These are phyloP conservation scores for Mythimna pallens DNA, from an alignment of 2,888 invertebrate genomes.

Conservation along the genomic window DNA sequence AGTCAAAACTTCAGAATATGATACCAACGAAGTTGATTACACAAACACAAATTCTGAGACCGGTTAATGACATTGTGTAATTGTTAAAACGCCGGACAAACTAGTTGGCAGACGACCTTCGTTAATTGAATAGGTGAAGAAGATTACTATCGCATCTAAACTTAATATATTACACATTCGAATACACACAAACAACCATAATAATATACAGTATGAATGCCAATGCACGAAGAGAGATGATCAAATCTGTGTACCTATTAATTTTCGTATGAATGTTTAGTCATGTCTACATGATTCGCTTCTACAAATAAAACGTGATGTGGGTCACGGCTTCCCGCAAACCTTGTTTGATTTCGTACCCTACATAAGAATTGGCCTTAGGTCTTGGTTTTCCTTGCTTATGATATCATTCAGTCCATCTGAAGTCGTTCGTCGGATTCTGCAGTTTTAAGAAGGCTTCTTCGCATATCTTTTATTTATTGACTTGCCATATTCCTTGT, in stretches of 20 bases:
- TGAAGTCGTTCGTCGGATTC: neutral
- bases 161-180: conserved; percentile 14
- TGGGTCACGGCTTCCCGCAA: conserved; percentile 85
- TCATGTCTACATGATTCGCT: conserved; percentile 72
- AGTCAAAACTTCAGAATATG: conserved; percentile 2
- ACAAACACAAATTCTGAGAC: conserved; percentile 33
- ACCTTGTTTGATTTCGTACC: conserved; percentile 75
- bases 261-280: conserved; percentile 57
- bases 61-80: conserved; percentile 41
- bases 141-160: conserved; percentile 34
- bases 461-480: conserved; percentile 2
- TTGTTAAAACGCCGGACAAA: conserved; percentile 29
- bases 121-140: conserved; percentile 45
- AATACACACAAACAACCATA: conserved; percentile 1
- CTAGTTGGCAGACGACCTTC: conserved; percentile 41
- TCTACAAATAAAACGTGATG: conserved; percentile 83
- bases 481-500: conserved; percentile 2
- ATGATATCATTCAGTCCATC: conserved; percentile 41
- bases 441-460: neutral
- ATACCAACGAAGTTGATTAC: conserved; percentile 29
- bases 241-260: conserved; percentile 50
- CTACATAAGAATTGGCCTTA: conserved; percentile 64
- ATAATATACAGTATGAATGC: conserved; percentile 20
- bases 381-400: conserved; percentile 66
- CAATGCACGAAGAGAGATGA: conserved; percentile 48